phyloP scores from a whole-genome alignment of 2,113 vertebrate species.

The Burhinus oedicnemus region DNA sequence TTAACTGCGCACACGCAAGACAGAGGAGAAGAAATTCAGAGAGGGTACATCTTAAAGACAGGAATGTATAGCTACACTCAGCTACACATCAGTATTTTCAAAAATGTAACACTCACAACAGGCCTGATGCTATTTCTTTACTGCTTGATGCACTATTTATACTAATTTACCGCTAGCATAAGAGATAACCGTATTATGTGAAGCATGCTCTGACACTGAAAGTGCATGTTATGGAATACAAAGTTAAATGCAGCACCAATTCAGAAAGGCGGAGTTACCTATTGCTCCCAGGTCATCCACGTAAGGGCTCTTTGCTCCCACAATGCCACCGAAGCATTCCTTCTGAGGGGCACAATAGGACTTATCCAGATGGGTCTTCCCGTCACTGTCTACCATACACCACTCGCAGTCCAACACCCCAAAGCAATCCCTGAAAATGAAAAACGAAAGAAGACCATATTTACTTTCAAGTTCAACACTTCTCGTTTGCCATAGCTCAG shows the following conservation, averaged over 20 bases:
- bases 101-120: not conserved
- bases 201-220: not conserved
- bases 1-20: fast-evolving
- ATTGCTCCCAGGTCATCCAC: slow-evolving; percentile 88
- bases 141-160: not conserved
- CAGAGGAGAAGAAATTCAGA: not conserved
- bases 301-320: slow-evolving; percentile 96
- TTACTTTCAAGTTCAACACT: not conserved
- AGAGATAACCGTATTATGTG: fast-evolving
- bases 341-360: slow-evolving; percentile 97
- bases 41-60: not conserved
- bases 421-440: slow-evolving; percentile 88
- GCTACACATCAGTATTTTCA: not conserved
- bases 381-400: slow-evolving; percentile 98
- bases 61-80: not conserved
- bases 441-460: fast-evolving
- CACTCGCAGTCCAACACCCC: slow-evolving; percentile 97
- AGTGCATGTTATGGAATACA: fast-evolving
- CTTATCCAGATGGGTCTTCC: slow-evolving; percentile 93
- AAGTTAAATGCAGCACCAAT: not conserved
- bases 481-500: not conserved
- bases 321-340: slow-evolving; percentile 96
- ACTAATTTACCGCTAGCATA: not conserved
- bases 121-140: not conserved
- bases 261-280: slow-evolving; percentile 74